Evolutionary conservation across 2,113 vertebrate genomes (phyloP), one percentile per base, ranked within the genome.

Genomic region (Climacteris rufus): DNA sequence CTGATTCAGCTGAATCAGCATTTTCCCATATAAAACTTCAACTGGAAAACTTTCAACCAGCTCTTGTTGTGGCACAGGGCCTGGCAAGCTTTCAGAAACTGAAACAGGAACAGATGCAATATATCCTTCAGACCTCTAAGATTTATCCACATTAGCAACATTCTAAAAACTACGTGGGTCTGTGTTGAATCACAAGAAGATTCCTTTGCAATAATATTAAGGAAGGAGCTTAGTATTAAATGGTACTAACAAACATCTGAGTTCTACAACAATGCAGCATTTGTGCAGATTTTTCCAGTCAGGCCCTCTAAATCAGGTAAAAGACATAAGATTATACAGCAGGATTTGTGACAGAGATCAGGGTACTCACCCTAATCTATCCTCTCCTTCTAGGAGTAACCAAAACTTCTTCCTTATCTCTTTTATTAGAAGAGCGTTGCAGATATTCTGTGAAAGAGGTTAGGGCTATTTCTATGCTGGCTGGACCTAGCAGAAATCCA

Each of bases 1-100:
- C 66, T 28, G 23, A 88, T 93, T 94, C 61, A 23, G 44, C 49
- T 94, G 80, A 95, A 95, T 84, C 91, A 85, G 87, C 74, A 4
- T 79, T 93, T 92, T 89, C 89, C 77, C 94, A 89, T 49, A 84
- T 45, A 91, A 95, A 94, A 89, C 56, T 87, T 91, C n/a, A 68
- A 12, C 0, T 78, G 81, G 87, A 89, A 91, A 87, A 78, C n/a
- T 84, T 89, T 91, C 57, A 89, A 10, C 40, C 44, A 83, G 56
- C 50, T 69, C 81, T 82, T 84, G 39, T 28, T 90, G 94, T 86
- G 95, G 89, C 89, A 91, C 50, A 64, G 53, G n/a, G 57, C 69
- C 78, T 94, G 84, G 84, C 84, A 94, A 72, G 72, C 37, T 89
- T 90, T 94, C 93, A 87, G 78, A 61, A 96, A 64, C 33, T 52